Evolutionary conservation across 2,797 vertebrate species (phyloP).

Genomic region (Apogon hyalosoma): DNA sequence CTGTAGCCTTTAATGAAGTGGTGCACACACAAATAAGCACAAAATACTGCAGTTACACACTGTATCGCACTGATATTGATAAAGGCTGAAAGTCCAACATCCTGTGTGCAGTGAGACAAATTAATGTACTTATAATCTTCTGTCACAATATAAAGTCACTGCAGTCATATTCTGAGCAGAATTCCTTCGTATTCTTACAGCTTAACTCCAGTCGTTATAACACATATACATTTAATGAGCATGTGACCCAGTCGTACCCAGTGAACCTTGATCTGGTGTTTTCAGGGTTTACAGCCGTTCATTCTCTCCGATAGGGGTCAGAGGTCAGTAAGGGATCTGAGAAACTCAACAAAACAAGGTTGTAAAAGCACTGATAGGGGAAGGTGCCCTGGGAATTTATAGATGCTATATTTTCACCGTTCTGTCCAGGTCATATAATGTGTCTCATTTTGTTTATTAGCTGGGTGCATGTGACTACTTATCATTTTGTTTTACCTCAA

Average conservation of each 20-base stretch:
- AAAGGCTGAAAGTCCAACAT: conserved; percentile 58
- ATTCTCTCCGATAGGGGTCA: conserved; percentile 73
- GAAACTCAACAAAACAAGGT: conserved; percentile 78
- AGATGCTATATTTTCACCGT: conserved; percentile 54
- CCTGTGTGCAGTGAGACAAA: conserved; percentile 21
- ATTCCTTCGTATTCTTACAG: conserved; percentile 38
- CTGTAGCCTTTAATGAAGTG: conserved; percentile 62
- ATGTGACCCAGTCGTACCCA: conserved; percentile 72
- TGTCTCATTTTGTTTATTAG: conserved; percentile 27
- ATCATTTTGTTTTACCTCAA: conserved; percentile 6
- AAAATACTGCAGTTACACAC: conserved; percentile 33
- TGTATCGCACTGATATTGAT: conserved; percentile 49
- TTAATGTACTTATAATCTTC: conserved; percentile 29
- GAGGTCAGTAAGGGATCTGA: conserved; percentile 68
- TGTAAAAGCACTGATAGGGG: conserved; percentile 77
- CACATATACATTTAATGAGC: conserved; percentile 37
- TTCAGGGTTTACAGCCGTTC: conserved; percentile 76
- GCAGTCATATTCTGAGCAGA: conserved; percentile 38
- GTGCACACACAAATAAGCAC: conserved; percentile 25
- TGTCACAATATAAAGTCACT: conserved; percentile 33
- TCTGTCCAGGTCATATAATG: conserved; percentile 36
- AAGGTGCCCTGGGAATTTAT: conserved; percentile 60
- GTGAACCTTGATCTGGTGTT: conserved; percentile 76
- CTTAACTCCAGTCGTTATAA: conserved; percentile 36
- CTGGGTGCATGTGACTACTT: conserved; percentile 9